Percentiles rank a stretch among this genome's conserved stretches.
These are phyloP conservation scores for Aegithalos caudatus DNA, from an alignment of 2,113 vertebrate species.

Conservation along the genomic window DNA sequence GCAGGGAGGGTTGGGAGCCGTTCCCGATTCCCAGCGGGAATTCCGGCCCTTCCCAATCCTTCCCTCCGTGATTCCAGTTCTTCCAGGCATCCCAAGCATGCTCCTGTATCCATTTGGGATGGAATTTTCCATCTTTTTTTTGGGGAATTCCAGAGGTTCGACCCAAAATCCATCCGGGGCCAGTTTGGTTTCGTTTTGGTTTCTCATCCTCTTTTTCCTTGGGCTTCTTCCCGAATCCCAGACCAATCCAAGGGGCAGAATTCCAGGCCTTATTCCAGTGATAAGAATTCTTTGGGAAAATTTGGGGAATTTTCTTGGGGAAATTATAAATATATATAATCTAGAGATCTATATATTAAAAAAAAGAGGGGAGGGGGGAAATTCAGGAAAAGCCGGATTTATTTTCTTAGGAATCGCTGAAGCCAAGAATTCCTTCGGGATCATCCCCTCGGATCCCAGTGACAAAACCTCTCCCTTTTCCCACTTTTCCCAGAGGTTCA, in stretches of 20 bases:
- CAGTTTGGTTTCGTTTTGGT: neutral
- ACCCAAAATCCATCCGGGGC: neutral
- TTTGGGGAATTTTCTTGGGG: neutral
- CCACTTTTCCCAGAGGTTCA: slow-evolving; percentile 63
- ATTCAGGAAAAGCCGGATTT: neutral
- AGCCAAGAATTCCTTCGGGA: slow-evolving; percentile 36
- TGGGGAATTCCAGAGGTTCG: neutral
- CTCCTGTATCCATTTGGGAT: neutral
- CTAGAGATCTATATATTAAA: slow-evolving; percentile 52
- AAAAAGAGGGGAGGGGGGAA: neutral
- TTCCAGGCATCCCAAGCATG: neutral
- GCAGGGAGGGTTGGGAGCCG: neutral
- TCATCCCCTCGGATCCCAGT: slow-evolving; percentile 21
- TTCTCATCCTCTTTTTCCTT: neutral
- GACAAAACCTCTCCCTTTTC: slow-evolving; percentile 78
- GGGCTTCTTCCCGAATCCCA: neutral
- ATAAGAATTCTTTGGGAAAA: neutral
- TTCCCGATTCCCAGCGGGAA: neutral
- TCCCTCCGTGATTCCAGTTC: neutral
- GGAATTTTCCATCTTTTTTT: neutral
- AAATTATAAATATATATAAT: slow-evolving; percentile 40
- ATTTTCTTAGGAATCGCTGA: slow-evolving; percentile 55
- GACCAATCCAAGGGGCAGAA: slow-evolving; percentile 5
- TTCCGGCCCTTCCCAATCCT: neutral
- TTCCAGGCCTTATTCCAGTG: slow-evolving; percentile 12